Evolutionary conservation across 2,888 invertebrate species (phyloP).

Genomic region (Phengaris alcon): DNA sequence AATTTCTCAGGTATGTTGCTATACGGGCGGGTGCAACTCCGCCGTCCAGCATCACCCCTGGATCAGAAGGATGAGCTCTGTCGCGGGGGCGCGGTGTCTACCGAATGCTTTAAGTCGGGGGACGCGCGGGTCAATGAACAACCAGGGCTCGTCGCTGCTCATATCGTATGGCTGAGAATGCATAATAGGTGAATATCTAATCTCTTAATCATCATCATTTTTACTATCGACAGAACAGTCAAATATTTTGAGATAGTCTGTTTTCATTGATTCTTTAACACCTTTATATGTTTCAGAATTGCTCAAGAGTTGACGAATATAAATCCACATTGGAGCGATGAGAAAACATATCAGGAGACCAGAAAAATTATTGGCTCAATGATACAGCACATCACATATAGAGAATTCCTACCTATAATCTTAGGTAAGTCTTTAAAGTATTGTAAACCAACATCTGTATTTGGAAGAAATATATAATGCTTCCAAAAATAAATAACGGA

Average conservation of each 20-base stretch:
- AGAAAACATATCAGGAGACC: slow-evolving; percentile 91
- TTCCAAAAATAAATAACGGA: too few species aligned
- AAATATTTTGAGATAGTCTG: too few species aligned
- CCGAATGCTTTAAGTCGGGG: slow-evolving; percentile 88
- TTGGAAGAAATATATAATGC: not conserved
- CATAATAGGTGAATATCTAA: slow-evolving; percentile 78
- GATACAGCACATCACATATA: slow-evolving; percentile 90
- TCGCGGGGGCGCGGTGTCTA: slow-evolving; percentile 84
- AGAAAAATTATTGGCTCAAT: slow-evolving; percentile 89
- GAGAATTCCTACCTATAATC: slow-evolving; percentile 90
- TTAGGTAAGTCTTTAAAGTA: slow-evolving; percentile 70
- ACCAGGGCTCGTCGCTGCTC: slow-evolving; percentile 86
- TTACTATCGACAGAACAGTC: not conserved
- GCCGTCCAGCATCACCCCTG: slow-evolving; percentile 79
- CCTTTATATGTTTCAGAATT: slow-evolving; percentile 65
- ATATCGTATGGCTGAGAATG: slow-evolving; percentile 86
- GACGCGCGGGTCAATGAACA: slow-evolving; percentile 90
- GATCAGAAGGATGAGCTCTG: slow-evolving; percentile 83
- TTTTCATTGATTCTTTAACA: too few species aligned
- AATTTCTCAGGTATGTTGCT: slow-evolving; percentile 67
- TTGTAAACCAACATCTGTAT: not conserved
- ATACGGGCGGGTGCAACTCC: slow-evolving; percentile 83
- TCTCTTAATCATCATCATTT: not conserved
- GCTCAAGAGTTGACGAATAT: slow-evolving; percentile 84
- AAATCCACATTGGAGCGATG: slow-evolving; percentile 94